Base-by-base conservation (phyloP, 2,797 vertebrate species). In the Poeciliopsis gracilis region DNA sequence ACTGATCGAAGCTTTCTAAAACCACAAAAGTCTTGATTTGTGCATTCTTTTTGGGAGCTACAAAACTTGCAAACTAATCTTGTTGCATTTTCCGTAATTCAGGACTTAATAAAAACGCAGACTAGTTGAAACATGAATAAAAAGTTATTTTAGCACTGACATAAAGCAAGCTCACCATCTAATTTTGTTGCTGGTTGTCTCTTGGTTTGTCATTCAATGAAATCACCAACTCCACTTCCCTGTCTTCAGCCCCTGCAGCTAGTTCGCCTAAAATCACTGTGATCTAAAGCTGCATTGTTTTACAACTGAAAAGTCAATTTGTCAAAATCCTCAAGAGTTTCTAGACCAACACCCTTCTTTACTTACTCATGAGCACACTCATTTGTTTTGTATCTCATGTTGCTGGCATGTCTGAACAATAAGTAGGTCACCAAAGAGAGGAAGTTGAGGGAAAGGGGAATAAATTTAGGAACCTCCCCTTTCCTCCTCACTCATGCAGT, bases 361-460 rank as follows among this genome's bases (percentile, higher is more conserved):
- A 85, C 74, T 86, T 78, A 79, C 81, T 67, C 84, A 74, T 87
- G 80, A 91, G 89, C 84, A 83, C 87, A 80, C 80, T 85, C 89
- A 85, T 91, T 93, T 88, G 77, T 90, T 84, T 86, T 57, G 28
- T 78, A 73, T 86, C 89, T 92, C 75, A 73, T 72, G 53, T 94
- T 85, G 85, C 88, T 89, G 82, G 82, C 89, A 86, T 86, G 86
- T 92, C 91, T 91, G 81, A 93, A 93, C 90, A 89, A 91, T 90
- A 94, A 94, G 88, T 95, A 94, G 93, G 94, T 95, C 94, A 93
- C 78, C 82, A 70, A 85, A 77, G 77, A 85, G 79, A 88, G 90
- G 91, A 93, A 91, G 89, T 86, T 23, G 55, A 88, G 70, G 72
- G 82, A 77, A 82, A 76, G 72, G 77, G 71, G 75, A 89, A 86